phyloP scores from a whole-genome alignment of 2,888 invertebrate genomes.

The Callyntrura guangdongensis region DNA sequence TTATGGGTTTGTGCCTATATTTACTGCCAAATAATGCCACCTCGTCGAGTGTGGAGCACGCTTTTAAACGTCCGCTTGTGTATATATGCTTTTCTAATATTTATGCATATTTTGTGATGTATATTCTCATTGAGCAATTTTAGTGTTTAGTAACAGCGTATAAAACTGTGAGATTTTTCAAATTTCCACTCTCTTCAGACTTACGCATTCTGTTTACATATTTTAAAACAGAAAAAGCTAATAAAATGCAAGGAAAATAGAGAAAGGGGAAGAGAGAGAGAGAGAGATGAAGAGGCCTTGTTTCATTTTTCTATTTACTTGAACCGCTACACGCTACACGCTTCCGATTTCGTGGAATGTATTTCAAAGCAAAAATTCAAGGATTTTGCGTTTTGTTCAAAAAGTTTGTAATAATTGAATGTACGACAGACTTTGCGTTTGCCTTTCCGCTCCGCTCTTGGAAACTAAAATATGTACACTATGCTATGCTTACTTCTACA shows the following conservation, averaged over 20 bases:
- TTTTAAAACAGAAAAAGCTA: constrained; percentile 55
- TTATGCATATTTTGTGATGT: neutral
- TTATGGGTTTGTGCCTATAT: neutral
- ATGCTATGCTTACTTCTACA: neutral
- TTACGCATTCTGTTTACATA: constrained; percentile 70
- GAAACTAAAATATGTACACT: too few species aligned
- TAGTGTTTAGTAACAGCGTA: constrained; percentile 3
- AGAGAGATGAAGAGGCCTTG: constrained; percentile 1
- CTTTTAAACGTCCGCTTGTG: neutral
- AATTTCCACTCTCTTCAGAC: constrained; percentile 62
- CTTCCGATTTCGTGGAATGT: constrained; percentile 54
- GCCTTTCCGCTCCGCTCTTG: neutral
- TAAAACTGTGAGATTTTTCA: constrained; percentile 67
- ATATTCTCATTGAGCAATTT: constrained; percentile 57
- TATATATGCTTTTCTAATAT: neutral
- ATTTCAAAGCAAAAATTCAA: constrained; percentile 55
- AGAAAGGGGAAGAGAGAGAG: neutral
- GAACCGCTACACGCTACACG: constrained; percentile 37
- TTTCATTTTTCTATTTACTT: constrained; percentile 7
- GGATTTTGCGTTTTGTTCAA: constrained; percentile 13
- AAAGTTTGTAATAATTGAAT: constrained; percentile 40
- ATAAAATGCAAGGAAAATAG: constrained; percentile 55
- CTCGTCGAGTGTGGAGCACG: neutral
- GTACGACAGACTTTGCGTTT: constrained; percentile 1
- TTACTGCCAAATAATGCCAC: neutral